Conservation (phyloP, 2,113 vertebrate species). For the Lepisosteus osseus region DNA sequence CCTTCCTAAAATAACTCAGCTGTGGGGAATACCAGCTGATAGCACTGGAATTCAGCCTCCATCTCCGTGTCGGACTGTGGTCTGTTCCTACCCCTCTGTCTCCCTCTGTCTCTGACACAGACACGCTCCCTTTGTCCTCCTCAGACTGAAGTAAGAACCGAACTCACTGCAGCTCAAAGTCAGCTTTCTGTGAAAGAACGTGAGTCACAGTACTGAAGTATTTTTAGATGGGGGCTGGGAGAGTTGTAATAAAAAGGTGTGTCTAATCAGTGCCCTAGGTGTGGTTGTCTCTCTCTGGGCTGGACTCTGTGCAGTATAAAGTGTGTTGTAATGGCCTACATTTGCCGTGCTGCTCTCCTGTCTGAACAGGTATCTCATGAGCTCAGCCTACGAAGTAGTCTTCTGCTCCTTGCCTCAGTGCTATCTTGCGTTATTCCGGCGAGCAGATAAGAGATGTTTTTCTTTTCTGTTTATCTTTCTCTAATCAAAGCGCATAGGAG, state of each 20-base stretch:
- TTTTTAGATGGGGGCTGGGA: conserved; percentile 43
- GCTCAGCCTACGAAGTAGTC: too few species aligned
- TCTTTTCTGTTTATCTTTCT: not conserved
- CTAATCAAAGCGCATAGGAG: too few species aligned
- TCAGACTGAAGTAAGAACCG: conserved; percentile 12
- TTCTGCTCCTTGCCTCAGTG: too few species aligned
- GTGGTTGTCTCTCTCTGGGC: conserved; percentile 3
- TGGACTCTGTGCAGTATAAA: not conserved
- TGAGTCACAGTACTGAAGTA: conserved; percentile 57
- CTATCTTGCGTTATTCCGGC: too few species aligned
- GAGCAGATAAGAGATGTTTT: too few species aligned
- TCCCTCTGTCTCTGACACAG: conserved; percentile 19
- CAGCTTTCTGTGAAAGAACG: conserved; percentile 56
- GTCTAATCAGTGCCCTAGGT: conserved; percentile 9
- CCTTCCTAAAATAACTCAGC: conserved; percentile 57
- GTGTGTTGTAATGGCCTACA: not conserved
- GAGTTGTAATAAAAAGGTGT: conserved; percentile 13
- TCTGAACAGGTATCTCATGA: not conserved
- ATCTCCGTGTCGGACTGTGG: conserved; percentile 23
- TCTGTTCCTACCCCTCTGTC: not conserved
- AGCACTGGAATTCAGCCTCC: conserved; percentile 30
- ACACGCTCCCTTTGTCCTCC: conserved; percentile 24
- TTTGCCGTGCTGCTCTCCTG: not conserved
- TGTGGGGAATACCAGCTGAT: conserved; percentile 49
- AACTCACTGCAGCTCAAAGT: conserved; percentile 16